Conservation (phyloP, 1,140 invertebrate genomes). For the Penaeus indicus region DNA sequence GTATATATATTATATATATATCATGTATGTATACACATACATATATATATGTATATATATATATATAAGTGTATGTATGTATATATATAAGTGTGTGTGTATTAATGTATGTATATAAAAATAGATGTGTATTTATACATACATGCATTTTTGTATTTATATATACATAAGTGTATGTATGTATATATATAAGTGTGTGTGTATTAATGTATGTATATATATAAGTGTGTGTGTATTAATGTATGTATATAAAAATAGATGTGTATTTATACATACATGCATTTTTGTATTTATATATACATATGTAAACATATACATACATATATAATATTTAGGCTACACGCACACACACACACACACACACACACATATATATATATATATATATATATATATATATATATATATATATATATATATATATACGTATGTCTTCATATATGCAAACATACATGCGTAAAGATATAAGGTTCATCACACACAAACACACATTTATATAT, state of each 20-base stretch:
- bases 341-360: background rate
- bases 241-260: conserved; percentile 1
- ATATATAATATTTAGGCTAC: background rate
- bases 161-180: background rate
- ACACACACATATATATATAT: conserved; percentile 12
- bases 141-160: background rate
- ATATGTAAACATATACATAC: conserved; percentile 9
- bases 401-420: background rate
- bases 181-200: background rate
- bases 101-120: background rate
- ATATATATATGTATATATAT: background rate
- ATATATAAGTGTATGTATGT: background rate
- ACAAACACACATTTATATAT: background rate
- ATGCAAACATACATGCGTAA: background rate
- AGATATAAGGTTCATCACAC: background rate
- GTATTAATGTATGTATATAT: background rate
- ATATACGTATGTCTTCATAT: background rate
- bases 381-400: conserved; percentile 22
- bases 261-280: background rate
- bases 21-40: background rate
- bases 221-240: background rate
- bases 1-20: conserved; percentile 25
- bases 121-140: conserved; percentile 5
- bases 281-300: background rate
- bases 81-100: background rate